These are phyloP conservation scores for Myotis brandtii DNA, from an alignment of 2,113 vertebrate species.

Conservation along the genomic window DNA sequence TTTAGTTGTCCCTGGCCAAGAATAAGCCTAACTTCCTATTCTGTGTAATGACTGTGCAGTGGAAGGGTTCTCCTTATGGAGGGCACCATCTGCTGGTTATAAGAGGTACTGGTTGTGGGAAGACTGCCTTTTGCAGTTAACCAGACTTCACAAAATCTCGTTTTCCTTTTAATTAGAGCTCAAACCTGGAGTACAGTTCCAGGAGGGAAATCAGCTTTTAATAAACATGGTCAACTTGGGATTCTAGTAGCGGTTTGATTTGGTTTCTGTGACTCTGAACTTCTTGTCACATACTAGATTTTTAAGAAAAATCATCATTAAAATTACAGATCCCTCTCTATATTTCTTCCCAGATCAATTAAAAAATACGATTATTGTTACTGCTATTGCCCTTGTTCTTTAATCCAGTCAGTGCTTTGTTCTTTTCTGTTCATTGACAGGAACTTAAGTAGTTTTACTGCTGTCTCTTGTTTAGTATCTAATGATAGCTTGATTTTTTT, in stretches of 20 bases:
- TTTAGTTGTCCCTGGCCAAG: slow-evolving; percentile 32
- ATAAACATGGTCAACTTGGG: background rate
- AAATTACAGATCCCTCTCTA: background rate
- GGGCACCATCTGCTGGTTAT: slow-evolving; percentile 75
- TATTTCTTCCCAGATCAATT: slow-evolving; percentile 36
- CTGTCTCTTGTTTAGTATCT: background rate
- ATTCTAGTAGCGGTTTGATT: background rate
- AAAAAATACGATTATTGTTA: background rate
- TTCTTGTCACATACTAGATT: background rate
- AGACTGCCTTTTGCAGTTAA: background rate
- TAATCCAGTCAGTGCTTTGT: background rate
- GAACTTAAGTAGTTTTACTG: slow-evolving; percentile 1
- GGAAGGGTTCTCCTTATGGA: slow-evolving; percentile 64
- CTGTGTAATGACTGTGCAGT: background rate
- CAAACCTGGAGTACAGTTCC: background rate
- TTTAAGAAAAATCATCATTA: slow-evolving; percentile 38
- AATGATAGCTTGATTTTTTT: background rate
- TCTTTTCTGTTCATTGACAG: background rate
- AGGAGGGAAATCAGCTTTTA: background rate
- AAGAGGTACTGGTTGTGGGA: slow-evolving; percentile 14
- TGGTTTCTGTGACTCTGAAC: slow-evolving; percentile 33
- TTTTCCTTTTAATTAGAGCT: slow-evolving; percentile 29
- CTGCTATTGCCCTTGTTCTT: background rate
- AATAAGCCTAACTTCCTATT: background rate
- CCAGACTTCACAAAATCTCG: background rate